Evolutionary conservation across 1,140 invertebrate genomes (phyloP).

Genomic region (Ips nitidus): DNA sequence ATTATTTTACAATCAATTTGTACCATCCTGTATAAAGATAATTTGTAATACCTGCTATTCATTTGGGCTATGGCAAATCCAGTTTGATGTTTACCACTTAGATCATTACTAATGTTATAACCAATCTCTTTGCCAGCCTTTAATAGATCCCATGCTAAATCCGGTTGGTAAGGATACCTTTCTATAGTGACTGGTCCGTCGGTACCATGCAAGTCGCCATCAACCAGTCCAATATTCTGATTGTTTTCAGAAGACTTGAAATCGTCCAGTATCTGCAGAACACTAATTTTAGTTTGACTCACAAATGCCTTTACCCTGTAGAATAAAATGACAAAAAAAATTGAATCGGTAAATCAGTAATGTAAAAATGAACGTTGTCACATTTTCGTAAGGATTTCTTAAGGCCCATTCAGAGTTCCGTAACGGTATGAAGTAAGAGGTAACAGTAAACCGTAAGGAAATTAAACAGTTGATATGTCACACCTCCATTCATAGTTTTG

Average conservation of each 20-base stretch:
- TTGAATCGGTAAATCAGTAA: too few relatives aligned
- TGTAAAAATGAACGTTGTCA: too few relatives aligned
- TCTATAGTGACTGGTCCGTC: conserved; percentile 54
- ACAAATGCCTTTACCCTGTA: conserved; percentile 9
- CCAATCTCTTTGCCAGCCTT: conserved; percentile 59
- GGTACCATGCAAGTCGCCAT: conserved; percentile 46
- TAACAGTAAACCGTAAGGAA: too few relatives aligned
- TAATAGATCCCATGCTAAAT: conserved; percentile 57
- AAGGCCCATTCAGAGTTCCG: too few relatives aligned
- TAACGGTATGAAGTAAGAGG: too few relatives aligned
- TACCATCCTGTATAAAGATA: too few relatives aligned
- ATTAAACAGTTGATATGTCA: too few relatives aligned
- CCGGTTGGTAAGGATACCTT: conserved; percentile 56
- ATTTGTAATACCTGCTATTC: conserved; percentile 12
- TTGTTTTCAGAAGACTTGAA: conserved; percentile 59
- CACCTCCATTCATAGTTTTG: too few relatives aligned
- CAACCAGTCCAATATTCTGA: conserved; percentile 50
- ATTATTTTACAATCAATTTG: too few relatives aligned
- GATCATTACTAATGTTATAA: conserved; percentile 57
- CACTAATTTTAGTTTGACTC: conserved; percentile 25
- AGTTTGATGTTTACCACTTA: conserved; percentile 56
- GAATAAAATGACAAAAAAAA: too few relatives aligned
- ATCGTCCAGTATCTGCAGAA: conserved; percentile 49
- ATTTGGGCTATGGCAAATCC: conserved; percentile 43
- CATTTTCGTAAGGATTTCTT: too few relatives aligned